Evolutionary conservation across 2,888 invertebrate genomes (phyloP).

Genomic region (Tinea trinotella): DNA sequence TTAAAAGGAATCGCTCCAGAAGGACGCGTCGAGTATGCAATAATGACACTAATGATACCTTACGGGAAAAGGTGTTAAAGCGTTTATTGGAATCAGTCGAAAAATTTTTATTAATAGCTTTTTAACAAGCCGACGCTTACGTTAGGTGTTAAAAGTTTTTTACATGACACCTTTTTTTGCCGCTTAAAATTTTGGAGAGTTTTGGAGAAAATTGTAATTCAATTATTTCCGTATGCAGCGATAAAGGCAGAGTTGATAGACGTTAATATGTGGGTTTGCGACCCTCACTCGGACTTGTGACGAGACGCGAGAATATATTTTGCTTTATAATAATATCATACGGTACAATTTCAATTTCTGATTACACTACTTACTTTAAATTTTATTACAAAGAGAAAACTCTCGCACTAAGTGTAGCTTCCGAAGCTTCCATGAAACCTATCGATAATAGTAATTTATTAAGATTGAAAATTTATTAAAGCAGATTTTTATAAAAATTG

Average conservation of each 20-base stretch:
- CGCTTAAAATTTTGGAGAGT: constrained; percentile 21
- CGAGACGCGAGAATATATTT: background rate
- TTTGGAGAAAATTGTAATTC: constrained; percentile 30
- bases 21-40: constrained; percentile 37
- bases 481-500: too few species aligned
- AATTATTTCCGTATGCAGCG: constrained; percentile 31
- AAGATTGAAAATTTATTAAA: too few species aligned
- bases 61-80: constrained; percentile 68
- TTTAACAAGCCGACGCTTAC: constrained; percentile 63
- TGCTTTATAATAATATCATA: background rate
- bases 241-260: constrained; percentile 32
- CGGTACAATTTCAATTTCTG: background rate
- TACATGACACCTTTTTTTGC: constrained; percentile 21
- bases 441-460: too few species aligned
- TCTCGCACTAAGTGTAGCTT: background rate
- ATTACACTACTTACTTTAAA: constrained; percentile 2
- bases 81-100: constrained; percentile 67
- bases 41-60: constrained; percentile 66
- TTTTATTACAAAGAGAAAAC: background rate
- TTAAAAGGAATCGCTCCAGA: constrained; percentile 33
- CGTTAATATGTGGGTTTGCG: constrained; percentile 27
- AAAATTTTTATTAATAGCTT: constrained; percentile 64
- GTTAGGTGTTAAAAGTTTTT: constrained; percentile 49
- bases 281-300: constrained; percentile 1
- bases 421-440: too few species aligned